Base-by-base conservation (phyloP, 2,113 vertebrate species). In the Neomonachus schauinslandi region DNA sequence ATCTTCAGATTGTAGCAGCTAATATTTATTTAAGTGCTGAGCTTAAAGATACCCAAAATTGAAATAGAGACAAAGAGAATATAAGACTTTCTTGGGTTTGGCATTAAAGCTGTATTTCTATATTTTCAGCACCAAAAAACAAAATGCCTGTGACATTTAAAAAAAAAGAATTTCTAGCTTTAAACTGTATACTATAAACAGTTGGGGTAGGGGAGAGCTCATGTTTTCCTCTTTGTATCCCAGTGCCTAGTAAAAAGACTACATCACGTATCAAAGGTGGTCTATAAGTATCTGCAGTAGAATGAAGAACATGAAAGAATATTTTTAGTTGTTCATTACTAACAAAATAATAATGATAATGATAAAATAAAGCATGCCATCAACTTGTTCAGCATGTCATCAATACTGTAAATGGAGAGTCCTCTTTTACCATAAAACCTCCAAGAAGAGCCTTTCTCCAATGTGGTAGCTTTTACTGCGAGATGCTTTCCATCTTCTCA, bases 21-120 rank as follows among this genome's bases (percentile, higher is more conserved):
- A 92, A 83, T 92, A 95, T 90, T 92, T 93, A 89, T 51, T 94
- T 65, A 81, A 96, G 83, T 77, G 21, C 19, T 95, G 22, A 67
- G 18, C 4, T 91, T 82, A 4, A 89, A 94, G 55, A 7, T 89
- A 24, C 83, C 65, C 53, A 83, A 92, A 92, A 92, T 0, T 84
- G 24, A 93, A 94, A 96, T 74, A 92, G 21, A 94, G 39, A 90
- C 33, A 84, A 80, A 87, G 9, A 93, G 31, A 82, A 76, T 57
- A 36, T 57, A 80, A 57, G 49, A 85, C 15, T 72, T 82, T 36
- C 36, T 57, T 26, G 1, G 6, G 7, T 63, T 86, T 92, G 76
- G 15, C 33, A 63, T 65, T 85, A 88, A 89, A 80, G 7, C 39
- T 87, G 67, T 15, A 63, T 21, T 82, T 89, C 46, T 86, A 86